Percentiles rank a stretch among this genome's conserved stretches.
Conservation (phyloP, 2,113 vertebrate genomes). For the Lethenteron camtschaticum region DNA sequence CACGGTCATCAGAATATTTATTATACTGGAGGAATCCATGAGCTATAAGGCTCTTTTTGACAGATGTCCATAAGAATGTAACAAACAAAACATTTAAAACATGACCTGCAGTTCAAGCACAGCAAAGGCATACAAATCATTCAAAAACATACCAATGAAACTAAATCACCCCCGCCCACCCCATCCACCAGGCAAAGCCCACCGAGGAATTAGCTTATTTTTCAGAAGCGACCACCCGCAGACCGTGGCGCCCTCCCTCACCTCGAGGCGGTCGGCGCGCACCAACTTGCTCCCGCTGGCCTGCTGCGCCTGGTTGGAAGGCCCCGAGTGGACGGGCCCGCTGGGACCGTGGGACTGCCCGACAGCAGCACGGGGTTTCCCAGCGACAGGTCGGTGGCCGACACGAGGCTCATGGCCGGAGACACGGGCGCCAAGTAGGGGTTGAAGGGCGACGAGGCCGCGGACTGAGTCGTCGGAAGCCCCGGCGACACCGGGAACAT, state of each 20-base stretch:
- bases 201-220: too few relatives aligned
- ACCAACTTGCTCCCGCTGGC: conserved; percentile 57
- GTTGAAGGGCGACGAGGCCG: conserved; percentile 48
- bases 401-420: conserved; percentile 68
- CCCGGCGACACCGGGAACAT: conserved; percentile 39
- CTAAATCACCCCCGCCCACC: conserved; percentile 8
- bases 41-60: too few relatives aligned
- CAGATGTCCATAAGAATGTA: too few relatives aligned
- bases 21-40: too few relatives aligned
- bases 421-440: conserved; percentile 74
- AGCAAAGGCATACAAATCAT: too few relatives aligned
- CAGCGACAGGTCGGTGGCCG: conserved; percentile 56
- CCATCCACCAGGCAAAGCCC: neutral
- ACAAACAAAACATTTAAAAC: too few relatives aligned
- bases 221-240: neutral
- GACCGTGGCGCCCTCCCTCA: conserved; percentile 21
- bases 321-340: neutral
- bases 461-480: conserved; percentile 49
- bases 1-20: too few relatives aligned
- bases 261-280: conserved; percentile 93
- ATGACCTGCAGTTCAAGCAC: too few relatives aligned
- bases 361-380: conserved; percentile 60
- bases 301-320: conserved; percentile 22
- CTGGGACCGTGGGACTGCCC: conserved; percentile 39
- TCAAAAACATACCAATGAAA: neutral